phyloP scores from a whole-genome alignment of 2,113 vertebrate species.

The Cyphomyrus discorhynchus region DNA sequence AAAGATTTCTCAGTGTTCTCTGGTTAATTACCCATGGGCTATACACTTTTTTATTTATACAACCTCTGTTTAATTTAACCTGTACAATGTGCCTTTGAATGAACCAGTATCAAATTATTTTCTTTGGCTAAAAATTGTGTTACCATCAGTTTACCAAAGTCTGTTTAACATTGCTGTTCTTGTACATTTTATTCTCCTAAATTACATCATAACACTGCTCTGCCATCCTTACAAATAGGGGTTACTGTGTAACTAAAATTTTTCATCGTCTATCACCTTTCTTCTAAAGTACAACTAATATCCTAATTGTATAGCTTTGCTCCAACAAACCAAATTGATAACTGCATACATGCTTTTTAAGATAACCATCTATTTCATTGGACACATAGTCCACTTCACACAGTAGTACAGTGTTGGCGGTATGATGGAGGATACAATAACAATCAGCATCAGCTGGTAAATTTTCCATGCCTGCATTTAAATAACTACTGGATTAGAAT shows the following conservation, averaged over 20 bases:
- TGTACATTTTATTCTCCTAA: neutral
- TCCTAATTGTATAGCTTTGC: neutral
- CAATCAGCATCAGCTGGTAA: too few relatives aligned
- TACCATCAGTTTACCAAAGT: neutral
- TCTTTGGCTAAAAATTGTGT: neutral
- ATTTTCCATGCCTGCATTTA: neutral
- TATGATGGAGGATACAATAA: too few relatives aligned
- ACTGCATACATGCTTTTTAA: neutral
- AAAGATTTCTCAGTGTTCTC: neutral
- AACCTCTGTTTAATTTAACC: neutral
- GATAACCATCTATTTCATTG: too few relatives aligned
- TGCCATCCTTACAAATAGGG: neutral
- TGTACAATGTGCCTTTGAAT: neutral
- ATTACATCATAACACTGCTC: neutral
- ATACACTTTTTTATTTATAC: neutral
- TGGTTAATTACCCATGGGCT: neutral
- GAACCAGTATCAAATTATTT: neutral
- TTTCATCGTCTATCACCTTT: neutral
- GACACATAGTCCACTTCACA: too few relatives aligned
- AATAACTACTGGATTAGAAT: neutral
- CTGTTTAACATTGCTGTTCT: neutral
- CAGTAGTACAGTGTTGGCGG: too few relatives aligned
- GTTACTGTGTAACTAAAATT: neutral
- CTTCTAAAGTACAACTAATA: neutral
- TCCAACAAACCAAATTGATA: neutral